These are phyloP conservation scores for Fulmarus glacialis DNA, from an alignment of 2,113 vertebrate genomes.

Conservation along the genomic window DNA sequence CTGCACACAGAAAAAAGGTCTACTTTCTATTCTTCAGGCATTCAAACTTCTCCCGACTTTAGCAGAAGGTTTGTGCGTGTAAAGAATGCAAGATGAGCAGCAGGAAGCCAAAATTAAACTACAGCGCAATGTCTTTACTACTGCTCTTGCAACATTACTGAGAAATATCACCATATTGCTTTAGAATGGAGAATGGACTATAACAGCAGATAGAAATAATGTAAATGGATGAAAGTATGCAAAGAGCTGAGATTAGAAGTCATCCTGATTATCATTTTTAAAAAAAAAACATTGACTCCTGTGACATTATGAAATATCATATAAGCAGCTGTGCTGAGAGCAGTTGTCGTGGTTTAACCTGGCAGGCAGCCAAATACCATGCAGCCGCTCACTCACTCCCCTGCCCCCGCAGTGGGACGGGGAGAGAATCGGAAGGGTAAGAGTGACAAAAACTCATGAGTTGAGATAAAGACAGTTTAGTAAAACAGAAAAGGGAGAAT, in stretches of 20 bases:
- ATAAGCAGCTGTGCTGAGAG: conserved; percentile 20
- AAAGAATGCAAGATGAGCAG: neutral
- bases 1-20: neutral
- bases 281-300: conserved; percentile 23
- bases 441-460: too few relatives aligned
- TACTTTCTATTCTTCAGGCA: neutral
- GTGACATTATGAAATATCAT: conserved; percentile 57
- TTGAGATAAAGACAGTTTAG: too few relatives aligned
- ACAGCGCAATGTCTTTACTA: neutral
- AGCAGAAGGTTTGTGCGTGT: neutral
- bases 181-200: neutral
- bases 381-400: too few relatives aligned
- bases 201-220: conserved; percentile 2
- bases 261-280: conserved; percentile 13
- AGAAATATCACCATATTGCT: conserved; percentile 3
- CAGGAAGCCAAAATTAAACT: neutral
- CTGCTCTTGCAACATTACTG: neutral
- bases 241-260: neutral
- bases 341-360: too few relatives aligned
- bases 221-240: neutral
- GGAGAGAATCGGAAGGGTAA: too few relatives aligned
- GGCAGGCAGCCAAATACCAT: too few relatives aligned
- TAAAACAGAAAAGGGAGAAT: too few relatives aligned
- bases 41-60: neutral
- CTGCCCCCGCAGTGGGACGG: too few relatives aligned